These are phyloP conservation scores for Athalia circularis DNA, from an alignment of 2,888 invertebrate genomes.

Conservation along the genomic window DNA sequence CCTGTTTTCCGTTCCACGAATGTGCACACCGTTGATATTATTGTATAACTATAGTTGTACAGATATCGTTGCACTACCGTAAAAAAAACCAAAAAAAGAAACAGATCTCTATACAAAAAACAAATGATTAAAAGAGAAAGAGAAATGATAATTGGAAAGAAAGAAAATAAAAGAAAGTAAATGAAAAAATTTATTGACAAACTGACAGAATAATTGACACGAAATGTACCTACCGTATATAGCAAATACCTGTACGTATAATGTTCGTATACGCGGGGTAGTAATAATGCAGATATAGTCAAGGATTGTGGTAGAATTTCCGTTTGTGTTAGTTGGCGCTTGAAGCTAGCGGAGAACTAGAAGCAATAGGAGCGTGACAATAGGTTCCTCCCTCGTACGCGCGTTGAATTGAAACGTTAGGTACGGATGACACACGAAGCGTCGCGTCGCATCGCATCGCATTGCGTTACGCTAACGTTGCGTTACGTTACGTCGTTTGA, in stretches of 20 bases:
- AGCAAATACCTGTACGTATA: no score
- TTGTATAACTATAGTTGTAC: no score
- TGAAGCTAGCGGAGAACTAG: neutral
- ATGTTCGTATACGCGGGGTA: no score
- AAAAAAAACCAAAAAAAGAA: slow-evolving; percentile 1
- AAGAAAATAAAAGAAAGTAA: no score
- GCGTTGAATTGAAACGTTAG: slow-evolving; percentile 38
- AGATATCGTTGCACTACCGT: neutral
- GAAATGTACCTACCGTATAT: no score
- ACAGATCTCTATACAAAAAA: neutral
- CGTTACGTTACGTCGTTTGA: no score
- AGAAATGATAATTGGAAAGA: no score
- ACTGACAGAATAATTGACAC: no score
- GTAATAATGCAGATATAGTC: no score
- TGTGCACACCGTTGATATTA: neutral
- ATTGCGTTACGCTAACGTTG: slow-evolving; percentile 17
- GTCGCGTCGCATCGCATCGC: slow-evolving; percentile 21
- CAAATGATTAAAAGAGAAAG: no score
- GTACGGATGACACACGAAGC: neutral
- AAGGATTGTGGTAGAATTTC: neutral
- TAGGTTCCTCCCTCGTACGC: slow-evolving; percentile 25
- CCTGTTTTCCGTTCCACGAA: slow-evolving; percentile 12
- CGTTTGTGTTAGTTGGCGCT: neutral
- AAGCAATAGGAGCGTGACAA: slow-evolving; percentile 38
- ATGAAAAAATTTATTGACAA: no score